These are phyloP conservation scores for Ceryle rudis DNA, from an alignment of 2,797 vertebrate species.

Conservation along the genomic window DNA sequence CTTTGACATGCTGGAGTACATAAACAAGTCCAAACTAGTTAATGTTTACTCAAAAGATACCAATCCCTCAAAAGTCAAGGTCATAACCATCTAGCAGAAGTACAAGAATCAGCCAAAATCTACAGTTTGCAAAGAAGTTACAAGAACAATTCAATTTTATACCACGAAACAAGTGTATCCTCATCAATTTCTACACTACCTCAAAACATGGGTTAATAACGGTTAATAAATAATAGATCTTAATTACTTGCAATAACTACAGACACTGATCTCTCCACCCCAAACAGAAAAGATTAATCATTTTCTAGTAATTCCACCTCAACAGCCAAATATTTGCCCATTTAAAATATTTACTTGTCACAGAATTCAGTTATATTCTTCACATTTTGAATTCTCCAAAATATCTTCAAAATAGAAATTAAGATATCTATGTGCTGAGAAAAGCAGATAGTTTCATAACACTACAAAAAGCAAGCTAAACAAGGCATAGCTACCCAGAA, in stretches of 20 bases:
- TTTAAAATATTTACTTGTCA: neutral
- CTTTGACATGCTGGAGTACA: neutral
- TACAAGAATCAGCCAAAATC: neutral
- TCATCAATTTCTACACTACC: neutral
- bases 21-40: neutral
- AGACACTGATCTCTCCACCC: neutral
- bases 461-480: neutral
- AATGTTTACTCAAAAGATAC: neutral
- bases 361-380: neutral
- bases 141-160: neutral
- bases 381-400: neutral
- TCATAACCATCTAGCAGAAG: neutral
- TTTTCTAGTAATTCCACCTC: neutral
- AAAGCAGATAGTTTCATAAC: neutral
- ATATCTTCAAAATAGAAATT: neutral
- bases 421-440: neutral
- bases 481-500: neutral
- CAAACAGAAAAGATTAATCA: neutral
- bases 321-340: neutral
- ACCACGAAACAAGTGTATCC: neutral
- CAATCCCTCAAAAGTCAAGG: neutral
- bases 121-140: neutral
- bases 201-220: neutral
- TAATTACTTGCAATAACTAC: neutral
- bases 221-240: neutral